Conservation (phyloP, 2,888 invertebrate species). For the Pogonocherus hispidulus region DNA sequence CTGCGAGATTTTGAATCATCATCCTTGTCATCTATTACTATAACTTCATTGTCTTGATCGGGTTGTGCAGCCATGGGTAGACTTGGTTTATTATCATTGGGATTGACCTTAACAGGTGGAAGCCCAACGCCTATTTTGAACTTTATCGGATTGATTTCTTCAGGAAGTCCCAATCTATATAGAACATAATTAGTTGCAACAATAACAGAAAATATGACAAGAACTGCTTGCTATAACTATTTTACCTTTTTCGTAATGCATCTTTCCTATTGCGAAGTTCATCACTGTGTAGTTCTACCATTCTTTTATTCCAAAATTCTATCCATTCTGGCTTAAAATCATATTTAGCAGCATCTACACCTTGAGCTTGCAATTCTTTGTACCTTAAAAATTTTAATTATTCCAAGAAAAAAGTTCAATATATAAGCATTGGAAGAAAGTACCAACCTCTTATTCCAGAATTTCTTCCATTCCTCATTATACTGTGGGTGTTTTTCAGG, state of each 20-base stretch:
- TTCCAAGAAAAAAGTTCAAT: slow-evolving; percentile 7
- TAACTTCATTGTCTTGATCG: slow-evolving; percentile 64
- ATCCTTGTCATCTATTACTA: slow-evolving; percentile 64
- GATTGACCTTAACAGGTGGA: slow-evolving; percentile 26
- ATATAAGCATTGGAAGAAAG: background rate
- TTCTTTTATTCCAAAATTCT: slow-evolving; percentile 84
- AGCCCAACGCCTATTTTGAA: slow-evolving; percentile 61
- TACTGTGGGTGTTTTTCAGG: slow-evolving; percentile 92
- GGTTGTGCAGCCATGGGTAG: slow-evolving; percentile 62
- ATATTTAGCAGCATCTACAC: slow-evolving; percentile 81
- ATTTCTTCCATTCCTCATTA: slow-evolving; percentile 91
- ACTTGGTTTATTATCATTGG: slow-evolving; percentile 51
- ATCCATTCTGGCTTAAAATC: slow-evolving; percentile 94
- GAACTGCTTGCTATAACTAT: background rate
- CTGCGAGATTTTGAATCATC: slow-evolving; percentile 58
- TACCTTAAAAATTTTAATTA: no score
- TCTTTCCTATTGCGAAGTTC: slow-evolving; percentile 77
- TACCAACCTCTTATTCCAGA: slow-evolving; percentile 81
- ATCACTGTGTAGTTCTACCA: slow-evolving; percentile 82
- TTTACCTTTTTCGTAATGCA: slow-evolving; percentile 75
- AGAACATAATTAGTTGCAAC: background rate
- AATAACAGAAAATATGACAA: no score
- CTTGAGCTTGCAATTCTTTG: slow-evolving; percentile 59
- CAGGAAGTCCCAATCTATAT: slow-evolving; percentile 58
- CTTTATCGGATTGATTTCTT: slow-evolving; percentile 64